Evolutionary conservation across 2,888 invertebrate species (phyloP), one percentile per base, ranked within the genome.

Genomic region (Lamproptera curius): DNA sequence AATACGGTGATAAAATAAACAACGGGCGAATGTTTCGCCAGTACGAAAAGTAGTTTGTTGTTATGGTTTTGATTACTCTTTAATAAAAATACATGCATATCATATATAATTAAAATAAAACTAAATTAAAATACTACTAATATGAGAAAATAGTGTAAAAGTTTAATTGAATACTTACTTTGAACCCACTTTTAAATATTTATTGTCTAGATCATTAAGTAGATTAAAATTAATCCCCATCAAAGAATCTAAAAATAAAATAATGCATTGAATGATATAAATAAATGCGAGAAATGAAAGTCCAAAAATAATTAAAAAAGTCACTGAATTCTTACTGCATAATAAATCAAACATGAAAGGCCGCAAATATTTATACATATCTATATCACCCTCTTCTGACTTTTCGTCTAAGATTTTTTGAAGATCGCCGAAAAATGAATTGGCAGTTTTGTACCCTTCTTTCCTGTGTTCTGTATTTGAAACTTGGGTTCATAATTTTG

Each of bases 311-410:
- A 5, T 20, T 20, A 5, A n/a, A n/a, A n/a, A n/a, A n/a, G n/a
- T n/a, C n/a, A n/a, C n/a, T n/a, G n/a, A n/a, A 10, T 13, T 60
- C 64, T 63, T 55, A 65, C 64, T 48, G 51, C 65, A 59, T 15
- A 70, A 44, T 40, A 65, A 57, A 40, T 70, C 70, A 31, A 61
- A 65, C 67, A 68, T 67, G 40, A 57, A 66, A 0, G 70, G 68
- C 16, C 59, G 55, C 4, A 68, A 46, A 49, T 63, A 68, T 14
- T 55, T 57, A 42, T 67, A 67, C 17, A 68, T 36, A 16, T 67
- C 61, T 14, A 67, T 52, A 1, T 55, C 52, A 1, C 42, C 51
- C 20, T 56, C 55, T 23, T 54, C 59, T 1, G 51, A 48, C 17
- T 51, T 48, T 20, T 48, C 42, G 34, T 62, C 61, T 2, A 70